Conservation (phyloP, 2,113 vertebrate genomes). For the Thomomys bottae region DNA sequence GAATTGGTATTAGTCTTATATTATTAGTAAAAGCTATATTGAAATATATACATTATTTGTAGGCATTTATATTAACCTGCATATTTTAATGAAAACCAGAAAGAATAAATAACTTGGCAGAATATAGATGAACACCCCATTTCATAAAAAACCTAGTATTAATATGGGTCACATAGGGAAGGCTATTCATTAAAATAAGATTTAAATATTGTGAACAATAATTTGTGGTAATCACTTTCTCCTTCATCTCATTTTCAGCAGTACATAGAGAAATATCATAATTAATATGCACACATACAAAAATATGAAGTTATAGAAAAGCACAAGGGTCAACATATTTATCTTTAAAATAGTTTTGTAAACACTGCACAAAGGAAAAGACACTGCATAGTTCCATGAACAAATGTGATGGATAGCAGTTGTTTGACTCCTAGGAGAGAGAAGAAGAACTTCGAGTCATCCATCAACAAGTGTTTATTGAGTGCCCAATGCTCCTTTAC, state of each 20-base stretch:
- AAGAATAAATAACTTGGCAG: background rate
- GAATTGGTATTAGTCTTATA: background rate
- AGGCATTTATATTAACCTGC: background rate
- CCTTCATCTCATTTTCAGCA: background rate
- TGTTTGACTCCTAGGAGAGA: background rate
- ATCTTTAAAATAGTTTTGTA: background rate
- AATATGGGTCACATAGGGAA: background rate
- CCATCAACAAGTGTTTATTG: constrained; percentile 41
- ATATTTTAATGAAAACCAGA: background rate
- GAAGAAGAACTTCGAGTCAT: constrained; percentile 46
- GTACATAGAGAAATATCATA: background rate
- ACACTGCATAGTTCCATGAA: background rate
- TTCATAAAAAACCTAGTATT: background rate
- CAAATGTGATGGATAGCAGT: background rate
- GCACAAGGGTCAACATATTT: background rate
- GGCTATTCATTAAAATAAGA: background rate
- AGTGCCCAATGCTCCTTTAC: constrained; percentile 30
- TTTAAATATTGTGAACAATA: background rate
- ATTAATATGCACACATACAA: background rate
- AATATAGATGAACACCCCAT: background rate
- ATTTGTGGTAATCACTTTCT: background rate
- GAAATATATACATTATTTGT: background rate
- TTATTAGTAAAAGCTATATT: constrained; percentile 39
- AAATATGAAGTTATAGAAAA: too few relatives aligned
- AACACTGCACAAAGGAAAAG: constrained; percentile 2